Conservation (phyloP, 53 echinoderm and acorn worm genomes). For the Apostichopus leukothele region DNA sequence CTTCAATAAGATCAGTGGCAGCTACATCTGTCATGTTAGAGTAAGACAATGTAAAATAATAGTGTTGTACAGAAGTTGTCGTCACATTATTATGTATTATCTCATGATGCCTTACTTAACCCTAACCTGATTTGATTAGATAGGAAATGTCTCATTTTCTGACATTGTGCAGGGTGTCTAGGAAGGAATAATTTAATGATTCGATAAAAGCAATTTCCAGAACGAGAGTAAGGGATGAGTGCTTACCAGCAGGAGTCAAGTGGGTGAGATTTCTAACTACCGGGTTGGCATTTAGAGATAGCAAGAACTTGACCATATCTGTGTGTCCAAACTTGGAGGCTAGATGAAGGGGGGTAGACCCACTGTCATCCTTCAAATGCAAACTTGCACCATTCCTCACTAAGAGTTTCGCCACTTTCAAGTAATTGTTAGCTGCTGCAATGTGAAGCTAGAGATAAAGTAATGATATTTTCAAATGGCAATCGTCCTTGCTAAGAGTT, state of each 20-base stretch:
- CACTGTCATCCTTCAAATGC: constrained; percentile 69
- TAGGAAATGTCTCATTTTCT: not conserved
- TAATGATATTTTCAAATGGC: not conserved
- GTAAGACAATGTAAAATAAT: not conserved
- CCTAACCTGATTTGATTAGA: not conserved
- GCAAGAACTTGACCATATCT: constrained; percentile 82
- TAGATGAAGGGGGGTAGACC: constrained; percentile 75
- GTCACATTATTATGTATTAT: not conserved
- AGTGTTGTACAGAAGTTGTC: not conserved
- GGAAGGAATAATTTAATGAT: no score
- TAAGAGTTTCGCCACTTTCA: constrained; percentile 73
- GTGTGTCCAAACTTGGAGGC: constrained; percentile 84
- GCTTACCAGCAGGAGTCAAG: constrained; percentile 66
- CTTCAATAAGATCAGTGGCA: constrained; percentile 77
- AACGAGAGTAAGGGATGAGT: no score
- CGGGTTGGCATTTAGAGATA: constrained; percentile 81
- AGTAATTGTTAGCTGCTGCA: constrained; percentile 94
- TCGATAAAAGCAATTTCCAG: no score
- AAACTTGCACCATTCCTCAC: constrained; percentile 69
- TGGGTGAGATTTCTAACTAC: constrained; percentile 48
- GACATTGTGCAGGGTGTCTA: no score
- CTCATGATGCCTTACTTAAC: not conserved
- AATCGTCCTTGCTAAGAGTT: not conserved
- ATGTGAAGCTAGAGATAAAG: constrained; percentile 79
- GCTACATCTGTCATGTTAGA: constrained; percentile 60